Base-by-base conservation (phyloP, 2,888 invertebrate genomes). In the Perizoma flavofasciatum region DNA sequence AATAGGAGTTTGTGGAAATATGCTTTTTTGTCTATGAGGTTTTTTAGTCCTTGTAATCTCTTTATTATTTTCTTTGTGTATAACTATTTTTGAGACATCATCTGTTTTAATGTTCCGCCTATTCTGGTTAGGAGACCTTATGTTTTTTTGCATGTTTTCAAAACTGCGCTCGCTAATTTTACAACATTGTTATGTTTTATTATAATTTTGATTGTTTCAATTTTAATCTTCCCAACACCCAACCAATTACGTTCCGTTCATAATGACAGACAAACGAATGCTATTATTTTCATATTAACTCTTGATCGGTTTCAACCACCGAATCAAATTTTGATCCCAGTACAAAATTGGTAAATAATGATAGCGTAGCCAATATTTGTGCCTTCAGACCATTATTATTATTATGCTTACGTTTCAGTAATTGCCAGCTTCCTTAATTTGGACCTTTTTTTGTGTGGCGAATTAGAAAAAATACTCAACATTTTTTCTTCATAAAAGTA, bases 201-300 rank as follows among this genome's bases (percentile, higher is more conserved):
- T 22, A 22, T 22, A 22, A 22, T 22, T 22, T 22, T 22, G 1
- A 22, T 22, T 22, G 22, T 22, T 22, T 22, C 22, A 22, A 22
- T 22, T 22, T 22, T 2, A 22, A 22, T 22, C 22, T 22, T 34
- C 8, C 22, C 41, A 58, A 51, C 50, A 49, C 47, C 50, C 11
- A 57, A 43, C 55, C 61, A 79, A 83, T 85, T 81, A 83, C 68
- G 72, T 78, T 77, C 81, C 76, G 68, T 67, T 74, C 69, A 79
- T 84, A 86, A 87, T 86, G 78, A 84, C 78, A 74, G 76, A 79
- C 77, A 83, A 85, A 83, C 83, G 78, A 81, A 83, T 78, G 83
- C 83, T 85, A 89, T 90, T 90, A 90, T 90, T 85, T 89, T 88
- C 88, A 72, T 83, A 89, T 89, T 90, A 90, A 83, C 80, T 83